Percentiles rank a stretch among this genome's conserved stretches.
phyloP scores from a whole-genome alignment of 2,888 invertebrate genomes.

The Cantharis rufa region DNA sequence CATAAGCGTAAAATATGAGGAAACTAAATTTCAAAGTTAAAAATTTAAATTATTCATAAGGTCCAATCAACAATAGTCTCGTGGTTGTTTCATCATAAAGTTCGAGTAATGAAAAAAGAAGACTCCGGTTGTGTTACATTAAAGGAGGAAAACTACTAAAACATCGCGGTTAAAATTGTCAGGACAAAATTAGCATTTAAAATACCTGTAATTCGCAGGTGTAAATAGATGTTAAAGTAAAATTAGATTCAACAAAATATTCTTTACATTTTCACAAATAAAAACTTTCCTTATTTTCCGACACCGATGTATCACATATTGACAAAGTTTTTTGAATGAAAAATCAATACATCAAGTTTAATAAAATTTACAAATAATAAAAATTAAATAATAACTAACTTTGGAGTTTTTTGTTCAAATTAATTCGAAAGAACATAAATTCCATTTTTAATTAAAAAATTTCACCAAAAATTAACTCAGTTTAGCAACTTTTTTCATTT shows the following conservation, averaged over 20 bases:
- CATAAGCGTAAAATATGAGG: constrained; percentile 14
- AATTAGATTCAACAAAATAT: constrained; percentile 21
- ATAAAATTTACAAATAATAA: background rate
- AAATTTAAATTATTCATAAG: background rate
- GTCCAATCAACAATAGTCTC: background rate
- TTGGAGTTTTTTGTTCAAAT: background rate
- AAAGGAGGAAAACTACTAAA: constrained; percentile 14
- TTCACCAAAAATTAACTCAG: background rate
- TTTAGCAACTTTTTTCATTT: background rate
- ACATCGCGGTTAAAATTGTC: constrained; percentile 27
- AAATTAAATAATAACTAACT: background rate
- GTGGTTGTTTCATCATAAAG: background rate
- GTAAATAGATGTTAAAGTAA: constrained; percentile 22
- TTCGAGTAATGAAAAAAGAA: constrained; percentile 9
- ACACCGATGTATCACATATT: background rate
- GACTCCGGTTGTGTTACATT: background rate
- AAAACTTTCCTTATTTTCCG: background rate
- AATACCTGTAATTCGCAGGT: constrained; percentile 34
- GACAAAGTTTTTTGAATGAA: background rate
- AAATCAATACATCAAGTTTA: background rate
- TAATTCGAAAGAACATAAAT: background rate
- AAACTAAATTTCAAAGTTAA: constrained; percentile 22
- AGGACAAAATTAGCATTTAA: constrained; percentile 31
- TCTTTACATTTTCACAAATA: background rate
- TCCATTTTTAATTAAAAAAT: background rate